Percentiles rank a stretch among this genome's conserved stretches.
phyloP scores from a whole-genome alignment of 2,797 vertebrate genomes.

The Fringilla coelebs region DNA sequence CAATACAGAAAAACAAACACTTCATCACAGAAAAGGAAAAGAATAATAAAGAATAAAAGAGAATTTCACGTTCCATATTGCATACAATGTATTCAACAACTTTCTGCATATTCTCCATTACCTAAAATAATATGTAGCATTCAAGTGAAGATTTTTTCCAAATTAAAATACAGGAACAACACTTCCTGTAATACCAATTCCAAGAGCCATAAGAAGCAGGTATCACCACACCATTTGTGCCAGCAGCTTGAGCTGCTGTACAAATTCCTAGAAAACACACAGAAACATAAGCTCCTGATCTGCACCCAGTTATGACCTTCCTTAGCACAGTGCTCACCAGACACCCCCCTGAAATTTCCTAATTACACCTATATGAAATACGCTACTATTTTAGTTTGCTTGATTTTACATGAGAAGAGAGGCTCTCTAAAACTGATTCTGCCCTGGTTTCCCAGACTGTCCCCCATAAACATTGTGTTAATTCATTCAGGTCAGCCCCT shows the following conservation, averaged over 20 bases:
- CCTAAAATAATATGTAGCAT: background rate
- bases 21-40: background rate
- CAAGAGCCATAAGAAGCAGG: background rate
- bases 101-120: background rate
- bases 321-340: background rate
- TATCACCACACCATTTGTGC: background rate
- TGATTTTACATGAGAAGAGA: background rate
- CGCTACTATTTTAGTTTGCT: background rate
- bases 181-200: background rate
- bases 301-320: background rate
- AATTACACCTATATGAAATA: background rate
- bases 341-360: background rate
- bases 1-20: background rate
- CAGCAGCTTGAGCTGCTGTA: background rate
- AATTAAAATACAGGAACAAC: background rate
- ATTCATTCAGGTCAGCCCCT: constrained; percentile 36
- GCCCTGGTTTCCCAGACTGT: background rate
- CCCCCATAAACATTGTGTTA: background rate
- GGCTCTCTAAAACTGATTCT: background rate
- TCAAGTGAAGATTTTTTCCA: background rate
- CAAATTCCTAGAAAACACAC: background rate
- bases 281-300: background rate
- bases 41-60: background rate
- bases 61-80: background rate
- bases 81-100: background rate